These are phyloP conservation scores for Rhinichthys klamathensis DNA, from an alignment of 2,113 vertebrate genomes.

Conservation along the genomic window DNA sequence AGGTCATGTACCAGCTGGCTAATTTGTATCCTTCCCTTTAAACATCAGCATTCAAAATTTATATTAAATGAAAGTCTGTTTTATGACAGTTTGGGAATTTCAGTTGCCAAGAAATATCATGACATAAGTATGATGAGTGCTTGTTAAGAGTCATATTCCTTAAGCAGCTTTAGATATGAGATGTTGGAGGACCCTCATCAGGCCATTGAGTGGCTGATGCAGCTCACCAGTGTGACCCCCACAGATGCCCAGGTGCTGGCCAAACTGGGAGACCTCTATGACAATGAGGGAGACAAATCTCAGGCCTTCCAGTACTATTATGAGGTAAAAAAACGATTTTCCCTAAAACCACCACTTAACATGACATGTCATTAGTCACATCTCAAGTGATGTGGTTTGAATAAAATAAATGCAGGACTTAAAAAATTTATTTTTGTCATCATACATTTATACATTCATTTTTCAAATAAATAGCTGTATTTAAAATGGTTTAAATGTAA, in stretches of 20 bases:
- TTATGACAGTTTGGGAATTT: neutral
- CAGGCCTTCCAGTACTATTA: slow-evolving; percentile 94
- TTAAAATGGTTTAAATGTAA: too few relatives aligned
- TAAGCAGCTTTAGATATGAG: slow-evolving; percentile 86
- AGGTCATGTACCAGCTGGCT: slow-evolving; percentile 93
- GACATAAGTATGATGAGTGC: neutral
- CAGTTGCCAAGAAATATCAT: neutral
- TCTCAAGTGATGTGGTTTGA: neutral
- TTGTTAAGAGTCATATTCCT: slow-evolving; percentile 61
- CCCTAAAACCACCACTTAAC: neutral
- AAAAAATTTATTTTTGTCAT: too few relatives aligned
- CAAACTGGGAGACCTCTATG: slow-evolving; percentile 89
- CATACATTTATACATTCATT: too few relatives aligned
- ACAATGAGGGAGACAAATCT: slow-evolving; percentile 91
- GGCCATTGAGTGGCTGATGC: slow-evolving; percentile 93
- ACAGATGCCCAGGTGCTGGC: slow-evolving; percentile 87
- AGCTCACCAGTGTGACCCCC: slow-evolving; percentile 88
- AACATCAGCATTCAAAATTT: neutral
- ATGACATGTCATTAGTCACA: too few relatives aligned
- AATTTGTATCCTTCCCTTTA: slow-evolving; percentile 85
- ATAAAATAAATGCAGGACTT: neutral
- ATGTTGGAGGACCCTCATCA: slow-evolving; percentile 87
- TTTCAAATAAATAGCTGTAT: too few relatives aligned
- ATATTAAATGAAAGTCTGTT: neutral
- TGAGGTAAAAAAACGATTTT: slow-evolving; percentile 77